Conservation (phyloP, 2,113 vertebrate genomes). For the Coptodon rendalli region DNA sequence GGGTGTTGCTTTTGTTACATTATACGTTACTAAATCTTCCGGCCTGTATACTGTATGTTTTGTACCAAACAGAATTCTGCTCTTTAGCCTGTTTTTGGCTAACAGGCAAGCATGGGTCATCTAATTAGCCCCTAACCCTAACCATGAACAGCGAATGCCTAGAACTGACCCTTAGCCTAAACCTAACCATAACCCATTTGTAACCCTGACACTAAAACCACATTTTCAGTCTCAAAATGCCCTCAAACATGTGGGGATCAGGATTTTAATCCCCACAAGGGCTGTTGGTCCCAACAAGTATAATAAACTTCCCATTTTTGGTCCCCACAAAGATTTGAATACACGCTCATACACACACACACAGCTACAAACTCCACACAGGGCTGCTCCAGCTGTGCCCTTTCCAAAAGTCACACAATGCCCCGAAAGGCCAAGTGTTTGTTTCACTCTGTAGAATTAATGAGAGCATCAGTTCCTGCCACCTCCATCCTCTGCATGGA, state of each 20-base stretch:
- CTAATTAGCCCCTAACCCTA: neutral
- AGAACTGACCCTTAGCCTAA: neutral
- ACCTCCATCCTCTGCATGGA: conserved; percentile 18
- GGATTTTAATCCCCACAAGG: neutral
- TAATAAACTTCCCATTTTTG: neutral
- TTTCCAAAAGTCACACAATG: conserved; percentile 47
- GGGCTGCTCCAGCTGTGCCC: conserved; percentile 1
- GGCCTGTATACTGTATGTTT: neutral
- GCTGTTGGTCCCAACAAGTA: neutral
- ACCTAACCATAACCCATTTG: neutral
- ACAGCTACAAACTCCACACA: neutral
- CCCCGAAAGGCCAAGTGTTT: conserved; percentile 63
- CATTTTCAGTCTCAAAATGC: neutral
- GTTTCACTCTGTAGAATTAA: conserved; percentile 63
- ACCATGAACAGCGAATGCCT: neutral
- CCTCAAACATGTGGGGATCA: neutral
- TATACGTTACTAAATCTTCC: neutral
- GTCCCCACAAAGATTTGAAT: neutral
- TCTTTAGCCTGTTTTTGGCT: neutral
- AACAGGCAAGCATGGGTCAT: neutral
- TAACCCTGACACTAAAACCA: neutral
- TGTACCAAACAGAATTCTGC: neutral
- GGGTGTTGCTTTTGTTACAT: too few species aligned
- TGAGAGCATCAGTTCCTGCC: conserved; percentile 62
- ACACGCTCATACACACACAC: neutral